A percentile compares a stretch with the other conserved stretches of the same genome.
Evolutionary conservation across 2,888 invertebrate genomes (phyloP).

Genomic region (Crepidodera aurea): DNA sequence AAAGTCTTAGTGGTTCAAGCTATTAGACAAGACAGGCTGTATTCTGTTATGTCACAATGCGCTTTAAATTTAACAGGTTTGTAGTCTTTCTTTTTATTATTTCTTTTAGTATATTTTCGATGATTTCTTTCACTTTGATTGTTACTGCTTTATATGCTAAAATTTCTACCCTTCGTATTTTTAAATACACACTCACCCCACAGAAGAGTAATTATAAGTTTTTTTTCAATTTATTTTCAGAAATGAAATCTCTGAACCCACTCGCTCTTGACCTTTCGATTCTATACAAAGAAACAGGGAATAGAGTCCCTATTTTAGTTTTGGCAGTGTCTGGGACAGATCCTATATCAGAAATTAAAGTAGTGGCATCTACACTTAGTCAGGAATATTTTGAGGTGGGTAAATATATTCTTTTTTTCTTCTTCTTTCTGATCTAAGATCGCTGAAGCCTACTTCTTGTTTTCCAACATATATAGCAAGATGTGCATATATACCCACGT

Average conservation of each 20-base stretch:
- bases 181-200: no score
- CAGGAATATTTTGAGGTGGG: slow-evolving; percentile 23
- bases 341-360: slow-evolving; percentile 82
- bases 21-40: slow-evolving; percentile 83
- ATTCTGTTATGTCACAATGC: slow-evolving; percentile 78
- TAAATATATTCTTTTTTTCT: not conserved
- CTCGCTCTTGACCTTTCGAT: slow-evolving; percentile 58
- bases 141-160: no score
- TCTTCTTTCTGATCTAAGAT: no score
- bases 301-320: slow-evolving; percentile 79
- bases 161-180: no score
- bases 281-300: slow-evolving; percentile 66
- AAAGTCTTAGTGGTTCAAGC: slow-evolving; percentile 81
- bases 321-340: slow-evolving; percentile 90
- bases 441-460: no score
- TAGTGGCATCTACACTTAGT: slow-evolving; percentile 65
- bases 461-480: no score
- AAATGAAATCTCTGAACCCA: slow-evolving; percentile 53
- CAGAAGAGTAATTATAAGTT: no score
- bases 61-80: slow-evolving; percentile 74
- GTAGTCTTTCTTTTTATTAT: no score
- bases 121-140: not conserved
- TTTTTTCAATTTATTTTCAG: no score
- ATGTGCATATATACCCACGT: no score
- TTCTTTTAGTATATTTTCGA: not conserved